Conservation (phyloP, 2,888 invertebrate genomes). For the Caenorhabditis sp. region DNA sequence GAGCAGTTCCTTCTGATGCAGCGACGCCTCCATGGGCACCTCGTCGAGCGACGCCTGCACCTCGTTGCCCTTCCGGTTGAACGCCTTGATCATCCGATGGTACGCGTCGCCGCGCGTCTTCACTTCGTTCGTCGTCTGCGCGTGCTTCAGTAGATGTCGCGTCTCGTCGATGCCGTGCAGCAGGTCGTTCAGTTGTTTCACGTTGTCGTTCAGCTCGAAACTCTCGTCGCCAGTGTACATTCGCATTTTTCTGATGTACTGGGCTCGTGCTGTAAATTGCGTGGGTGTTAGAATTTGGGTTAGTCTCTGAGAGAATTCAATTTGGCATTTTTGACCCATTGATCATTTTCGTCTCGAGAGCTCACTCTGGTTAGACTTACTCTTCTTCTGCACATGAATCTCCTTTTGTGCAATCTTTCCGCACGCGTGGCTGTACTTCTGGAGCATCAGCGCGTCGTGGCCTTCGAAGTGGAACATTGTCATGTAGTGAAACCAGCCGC, state of each 20-base stretch:
- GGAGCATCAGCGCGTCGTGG: background rate
- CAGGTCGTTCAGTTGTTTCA: constrained; percentile 1
- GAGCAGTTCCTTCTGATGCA: too few relatives aligned
- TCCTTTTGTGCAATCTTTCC: constrained; percentile 39
- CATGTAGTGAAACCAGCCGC: constrained; percentile 48
- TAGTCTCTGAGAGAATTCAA: background rate
- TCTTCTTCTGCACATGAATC: constrained; percentile 30
- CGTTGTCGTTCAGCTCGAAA: constrained; percentile 16
- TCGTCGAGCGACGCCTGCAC: too few relatives aligned
- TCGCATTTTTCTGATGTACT: constrained; percentile 40
- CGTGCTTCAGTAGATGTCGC: too few relatives aligned
- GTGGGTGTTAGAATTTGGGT: background rate
- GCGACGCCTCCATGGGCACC: too few relatives aligned
- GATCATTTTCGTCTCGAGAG: too few relatives aligned
- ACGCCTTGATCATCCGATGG: too few relatives aligned
- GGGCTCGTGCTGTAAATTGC: constrained; percentile 21
- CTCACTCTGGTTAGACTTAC: background rate
- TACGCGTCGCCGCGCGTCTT: background rate
- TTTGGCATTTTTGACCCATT: too few relatives aligned
- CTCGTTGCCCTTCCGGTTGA: too few relatives aligned
- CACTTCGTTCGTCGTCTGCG: too few relatives aligned
- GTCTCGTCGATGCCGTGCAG: constrained; percentile 35
- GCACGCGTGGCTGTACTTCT: constrained; percentile 28
- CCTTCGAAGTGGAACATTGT: constrained; percentile 24
- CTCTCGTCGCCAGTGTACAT: constrained; percentile 32